These are phyloP conservation scores for Chitala chitala DNA, from an alignment of 2,113 vertebrate species.

Conservation along the genomic window DNA sequence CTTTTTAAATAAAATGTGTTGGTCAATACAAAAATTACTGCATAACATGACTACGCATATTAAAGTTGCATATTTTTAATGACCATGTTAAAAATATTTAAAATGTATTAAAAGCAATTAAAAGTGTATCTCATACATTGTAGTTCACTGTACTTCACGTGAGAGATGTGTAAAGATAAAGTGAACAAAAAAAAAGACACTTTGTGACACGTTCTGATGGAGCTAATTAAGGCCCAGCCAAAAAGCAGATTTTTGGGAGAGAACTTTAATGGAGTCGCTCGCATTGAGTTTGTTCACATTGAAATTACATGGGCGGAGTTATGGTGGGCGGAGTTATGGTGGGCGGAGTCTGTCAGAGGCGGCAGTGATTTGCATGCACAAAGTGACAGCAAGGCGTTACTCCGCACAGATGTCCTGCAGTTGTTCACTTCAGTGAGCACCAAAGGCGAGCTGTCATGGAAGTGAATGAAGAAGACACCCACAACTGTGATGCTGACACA, in stretches of 20 bases:
- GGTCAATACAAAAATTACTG: too few species aligned
- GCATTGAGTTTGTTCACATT: constrained; percentile 8
- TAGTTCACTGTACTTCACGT: too few species aligned
- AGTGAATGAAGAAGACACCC: constrained; percentile 1
- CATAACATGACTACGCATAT: too few species aligned
- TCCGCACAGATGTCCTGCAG: constrained; percentile 43
- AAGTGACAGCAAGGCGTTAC: constrained; percentile 33
- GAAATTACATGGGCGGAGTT: constrained; percentile 9
- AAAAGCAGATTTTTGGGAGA: background rate
- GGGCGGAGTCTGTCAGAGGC: background rate
- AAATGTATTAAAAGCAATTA: too few species aligned
- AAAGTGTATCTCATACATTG: too few species aligned
- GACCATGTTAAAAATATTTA: too few species aligned
- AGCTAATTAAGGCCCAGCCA: background rate
- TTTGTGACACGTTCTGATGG: background rate
- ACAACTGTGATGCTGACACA: too few species aligned
- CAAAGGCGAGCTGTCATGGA: constrained; percentile 33
- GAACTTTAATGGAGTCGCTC: background rate
- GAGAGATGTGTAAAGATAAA: too few species aligned
- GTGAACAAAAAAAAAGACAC: too few species aligned
- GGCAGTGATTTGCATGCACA: constrained; percentile 4
- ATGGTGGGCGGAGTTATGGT: too few species aligned
- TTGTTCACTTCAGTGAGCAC: constrained; percentile 33
- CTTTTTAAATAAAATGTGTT: too few species aligned
- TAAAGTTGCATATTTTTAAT: too few species aligned